Percentiles rank a stretch among this genome's conserved stretches.
These are phyloP conservation scores for Cheilosia vernalis DNA, from an alignment of 2,888 invertebrate genomes.

Conservation along the genomic window DNA sequence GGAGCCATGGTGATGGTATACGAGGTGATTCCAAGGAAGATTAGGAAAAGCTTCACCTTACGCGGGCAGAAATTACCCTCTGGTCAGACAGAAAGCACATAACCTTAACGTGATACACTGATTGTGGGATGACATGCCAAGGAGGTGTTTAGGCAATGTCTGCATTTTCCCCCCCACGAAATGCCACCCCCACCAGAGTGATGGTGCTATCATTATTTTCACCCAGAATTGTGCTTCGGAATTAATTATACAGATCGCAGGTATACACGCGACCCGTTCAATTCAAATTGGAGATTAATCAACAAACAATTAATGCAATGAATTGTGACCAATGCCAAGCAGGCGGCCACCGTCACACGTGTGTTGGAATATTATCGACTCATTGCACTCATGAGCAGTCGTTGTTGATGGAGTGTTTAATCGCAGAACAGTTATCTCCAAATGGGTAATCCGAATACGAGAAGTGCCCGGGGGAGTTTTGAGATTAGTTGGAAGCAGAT, in stretches of 20 bases:
- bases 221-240: constrained; percentile 15
- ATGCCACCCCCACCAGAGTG: neutral
- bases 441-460: constrained; percentile 1
- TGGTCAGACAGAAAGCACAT: constrained; percentile 26
- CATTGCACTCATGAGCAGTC: constrained; percentile 48
- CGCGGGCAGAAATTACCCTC: constrained; percentile 24
- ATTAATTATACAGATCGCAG: constrained; percentile 63
- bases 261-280: constrained; percentile 46
- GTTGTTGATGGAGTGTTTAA: constrained; percentile 57
- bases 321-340: constrained; percentile 49
- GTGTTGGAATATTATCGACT: constrained; percentile 62
- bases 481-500: too few relatives aligned
- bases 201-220: constrained; percentile 16
- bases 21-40: constrained; percentile 35
- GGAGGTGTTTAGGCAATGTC: constrained; percentile 26
- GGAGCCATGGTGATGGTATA: neutral
- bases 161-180: constrained; percentile 13
- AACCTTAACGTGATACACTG: constrained; percentile 32
- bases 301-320: constrained; percentile 70
- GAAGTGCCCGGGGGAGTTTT: too few relatives aligned
- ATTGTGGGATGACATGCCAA: constrained; percentile 50
- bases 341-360: constrained; percentile 51
- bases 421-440: constrained; percentile 34
- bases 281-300: constrained; percentile 59
- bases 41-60: constrained; percentile 36